Evolutionary conservation across 2,113 vertebrate genomes (phyloP), one percentile per base, ranked within the genome.

Genomic region (Podocnemis expansa): DNA sequence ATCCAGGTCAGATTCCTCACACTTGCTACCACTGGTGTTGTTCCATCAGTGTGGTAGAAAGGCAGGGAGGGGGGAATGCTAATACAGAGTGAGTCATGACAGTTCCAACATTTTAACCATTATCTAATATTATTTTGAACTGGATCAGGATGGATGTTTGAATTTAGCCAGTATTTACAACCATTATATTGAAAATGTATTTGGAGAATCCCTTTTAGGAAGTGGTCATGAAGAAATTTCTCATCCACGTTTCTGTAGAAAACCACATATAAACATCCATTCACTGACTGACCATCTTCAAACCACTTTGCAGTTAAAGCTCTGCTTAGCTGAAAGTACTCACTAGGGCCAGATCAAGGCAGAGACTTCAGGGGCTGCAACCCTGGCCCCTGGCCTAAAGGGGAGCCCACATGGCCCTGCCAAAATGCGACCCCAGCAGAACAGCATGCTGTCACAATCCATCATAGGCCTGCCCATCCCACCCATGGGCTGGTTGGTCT

Each of bases 241-340:
- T 87, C 45, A 89, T 45, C 51, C 45, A 76, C 41, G 67, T 54
- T 91, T 89, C 84, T 80, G 11, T 85, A 96, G 82, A 95, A 95
- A 97, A 97, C 87, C 41, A 87, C 41, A 82, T 88, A 87, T 80
- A 84, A 94, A 94, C 2, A 58, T 79, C 87, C 80, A 82, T 82
- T 82, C 49, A 31, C 31, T 80, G 91, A 84, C 81, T 78, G 67
- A 2, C 1, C 41, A 91, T 94, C 84, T 94, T 78, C 81, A 89
- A 94, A 87, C 73, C 89, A 84, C 52, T 76, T 84, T 89, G 90
- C 96, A 94, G 76, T 83, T 97, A 91, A 95, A 91, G 90, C 63
- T 81, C 47, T 84, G 87, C 85, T 87, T 93, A 82, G 87, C 91
- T 97, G 97, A 94, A 86, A 95, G 76, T 41, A 84, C 82, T 75